phyloP scores from a whole-genome alignment of 2,113 vertebrate genomes.

The Lethenteron camtschaticum region DNA sequence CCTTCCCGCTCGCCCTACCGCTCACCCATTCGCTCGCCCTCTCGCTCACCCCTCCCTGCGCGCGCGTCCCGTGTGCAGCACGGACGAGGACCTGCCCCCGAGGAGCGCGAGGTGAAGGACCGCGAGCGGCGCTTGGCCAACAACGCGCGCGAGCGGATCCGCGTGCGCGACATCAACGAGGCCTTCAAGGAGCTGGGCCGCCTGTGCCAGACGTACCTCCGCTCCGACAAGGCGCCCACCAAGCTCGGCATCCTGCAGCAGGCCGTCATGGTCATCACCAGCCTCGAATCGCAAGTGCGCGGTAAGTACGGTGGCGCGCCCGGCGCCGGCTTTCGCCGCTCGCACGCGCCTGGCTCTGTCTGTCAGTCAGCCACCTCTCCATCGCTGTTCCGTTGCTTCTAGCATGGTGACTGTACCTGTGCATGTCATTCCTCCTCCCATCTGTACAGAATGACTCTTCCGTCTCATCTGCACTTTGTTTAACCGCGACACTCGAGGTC shows the following conservation, averaged over 20 bases:
- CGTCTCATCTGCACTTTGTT: too few species aligned
- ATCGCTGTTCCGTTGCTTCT: too few species aligned
- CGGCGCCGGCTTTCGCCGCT: too few species aligned
- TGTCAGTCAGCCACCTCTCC: too few species aligned
- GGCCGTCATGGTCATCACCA: slow-evolving; percentile 92
- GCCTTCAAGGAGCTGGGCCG: slow-evolving; percentile 75
- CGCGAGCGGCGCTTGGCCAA: slow-evolving; percentile 81
- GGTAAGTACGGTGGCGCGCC: slow-evolving; percentile 26
- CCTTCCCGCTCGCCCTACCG: too few species aligned
- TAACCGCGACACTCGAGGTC: too few species aligned
- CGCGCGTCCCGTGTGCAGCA: slow-evolving; percentile 23
- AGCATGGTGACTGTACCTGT: too few species aligned
- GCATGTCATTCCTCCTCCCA: too few species aligned
- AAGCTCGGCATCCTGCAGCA: slow-evolving; percentile 94
- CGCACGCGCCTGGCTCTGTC: too few species aligned
- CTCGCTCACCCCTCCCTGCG: too few species aligned
- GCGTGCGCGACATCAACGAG: slow-evolving; percentile 86
- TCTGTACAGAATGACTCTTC: too few species aligned
- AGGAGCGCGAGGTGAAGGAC: slow-evolving; percentile 92
- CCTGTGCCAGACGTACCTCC: slow-evolving; percentile 91
- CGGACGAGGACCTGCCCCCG: slow-evolving; percentile 58
- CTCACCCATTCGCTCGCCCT: too few species aligned
- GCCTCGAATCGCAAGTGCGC: slow-evolving; percentile 98
- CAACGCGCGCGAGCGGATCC: slow-evolving; percentile 83
- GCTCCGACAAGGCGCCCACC: slow-evolving; percentile 97